phyloP scores from a whole-genome alignment of 2,797 vertebrate species.

The Phataginus tricuspis region DNA sequence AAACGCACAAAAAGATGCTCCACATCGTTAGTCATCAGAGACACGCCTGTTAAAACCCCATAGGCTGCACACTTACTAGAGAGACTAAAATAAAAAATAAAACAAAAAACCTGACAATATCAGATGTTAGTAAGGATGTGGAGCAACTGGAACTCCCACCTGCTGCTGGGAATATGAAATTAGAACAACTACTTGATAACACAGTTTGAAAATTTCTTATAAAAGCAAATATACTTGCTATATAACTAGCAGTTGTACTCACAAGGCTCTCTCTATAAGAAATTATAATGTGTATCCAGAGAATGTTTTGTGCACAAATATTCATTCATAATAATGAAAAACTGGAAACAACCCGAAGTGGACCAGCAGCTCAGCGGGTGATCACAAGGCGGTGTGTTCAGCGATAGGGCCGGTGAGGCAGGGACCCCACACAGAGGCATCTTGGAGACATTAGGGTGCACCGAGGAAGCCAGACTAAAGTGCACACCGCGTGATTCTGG shows the following conservation, averaged over 20 bases:
- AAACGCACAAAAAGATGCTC: neutral
- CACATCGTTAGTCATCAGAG: neutral
- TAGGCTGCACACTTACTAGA: no score
- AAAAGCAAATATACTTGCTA: no score
- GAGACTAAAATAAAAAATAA: neutral
- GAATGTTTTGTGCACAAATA: neutral
- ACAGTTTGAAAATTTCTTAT: neutral
- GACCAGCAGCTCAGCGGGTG: neutral
- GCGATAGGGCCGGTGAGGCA: neutral
- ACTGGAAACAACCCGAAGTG: neutral
- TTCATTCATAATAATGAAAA: rapidly evolving
- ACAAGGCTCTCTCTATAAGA: neutral
- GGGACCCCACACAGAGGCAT: no score
- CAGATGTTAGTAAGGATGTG: neutral
- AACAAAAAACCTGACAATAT: neutral
- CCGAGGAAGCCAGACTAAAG: no score
- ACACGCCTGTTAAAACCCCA: neutral
- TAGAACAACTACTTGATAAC: neutral
- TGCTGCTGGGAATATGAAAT: neutral
- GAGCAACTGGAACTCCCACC: no score
- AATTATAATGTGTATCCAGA: neutral
- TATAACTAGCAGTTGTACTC: no score
- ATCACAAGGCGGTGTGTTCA: neutral
- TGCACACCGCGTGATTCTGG: neutral
- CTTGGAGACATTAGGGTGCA: no score